phyloP scores from a whole-genome alignment of 2,888 invertebrate species.

The Drosophila prostipennis region DNA sequence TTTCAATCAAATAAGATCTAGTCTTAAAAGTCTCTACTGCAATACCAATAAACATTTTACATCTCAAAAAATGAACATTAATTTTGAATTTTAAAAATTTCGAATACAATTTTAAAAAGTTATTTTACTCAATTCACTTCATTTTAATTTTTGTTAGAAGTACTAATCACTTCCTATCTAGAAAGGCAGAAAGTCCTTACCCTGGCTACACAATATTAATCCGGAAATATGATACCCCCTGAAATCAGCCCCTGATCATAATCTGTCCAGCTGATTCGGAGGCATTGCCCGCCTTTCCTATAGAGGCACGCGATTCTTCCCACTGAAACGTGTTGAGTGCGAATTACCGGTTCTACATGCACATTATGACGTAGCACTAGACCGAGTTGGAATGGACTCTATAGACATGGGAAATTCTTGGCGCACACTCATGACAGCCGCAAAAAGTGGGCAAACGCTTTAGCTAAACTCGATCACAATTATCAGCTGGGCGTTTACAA shows the following conservation, averaged over 20 bases:
- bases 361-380: constrained; percentile 14
- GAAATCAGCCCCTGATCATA: constrained; percentile 8
- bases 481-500: constrained; percentile 24
- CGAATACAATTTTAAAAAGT: too few species aligned
- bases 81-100: too few species aligned
- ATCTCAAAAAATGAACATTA: too few species aligned
- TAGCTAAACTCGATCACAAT: constrained; percentile 8
- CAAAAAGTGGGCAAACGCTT: constrained; percentile 30
- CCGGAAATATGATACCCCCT: neutral
- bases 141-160: too few species aligned
- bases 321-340: constrained; percentile 15
- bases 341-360: constrained; percentile 54
- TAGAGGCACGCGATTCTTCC: constrained; percentile 29
- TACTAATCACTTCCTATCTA: too few species aligned
- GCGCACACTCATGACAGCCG: neutral
- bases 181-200: too few species aligned
- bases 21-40: neutral
- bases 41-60: too few species aligned
- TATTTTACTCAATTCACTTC: too few species aligned
- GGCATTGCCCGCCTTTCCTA: constrained; percentile 16
- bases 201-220: neutral
- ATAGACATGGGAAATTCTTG: constrained; percentile 50
- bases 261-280: constrained; percentile 14
- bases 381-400: constrained; percentile 6
- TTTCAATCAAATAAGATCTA: neutral